Evolutionary conservation across 2,113 vertebrate genomes (phyloP), one percentile per base, ranked within the genome.

Genomic region (Oxyruncus cristatus): DNA sequence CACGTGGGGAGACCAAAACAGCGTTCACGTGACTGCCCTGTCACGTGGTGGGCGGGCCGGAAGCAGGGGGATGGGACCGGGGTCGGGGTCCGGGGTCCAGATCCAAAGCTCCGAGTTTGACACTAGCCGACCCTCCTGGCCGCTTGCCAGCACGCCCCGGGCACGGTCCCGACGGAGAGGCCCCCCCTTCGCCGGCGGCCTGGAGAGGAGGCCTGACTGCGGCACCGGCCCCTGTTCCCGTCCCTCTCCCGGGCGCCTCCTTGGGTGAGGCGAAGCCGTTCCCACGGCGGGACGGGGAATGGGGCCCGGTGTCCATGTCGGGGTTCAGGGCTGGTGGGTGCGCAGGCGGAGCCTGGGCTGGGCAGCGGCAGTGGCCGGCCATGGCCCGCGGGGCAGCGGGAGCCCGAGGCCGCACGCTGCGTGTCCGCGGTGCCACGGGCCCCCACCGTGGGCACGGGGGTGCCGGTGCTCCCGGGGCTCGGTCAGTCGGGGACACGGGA

Each of bases 1-100:
- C 93, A 85, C 74, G 74, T 71, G 93, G 76, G 30, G 49, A 63
- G 14, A 21, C 37, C 50, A 73, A n/a, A 19, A 71, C 39, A 33
- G 8, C 20, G 23, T 0, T 8, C 74, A 88, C 65, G 74, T 78
- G 85, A n/a, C 4, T 3, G 1, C 2, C 3, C 0, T 5, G 5
- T 16, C 61, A 65, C n/a, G n/a, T 12, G 71, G 5, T 0, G 59
- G 46, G 85, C 74, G 39, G 56, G 6, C 12, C 46, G 16, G 28
- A 35, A 47, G 23, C 10, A 6, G 21, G 19, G 2, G 32, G 32
- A 11, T 3, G 65, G 63, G 24, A 14, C 13, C 14, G 9, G 30
- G 62, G 13, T 21, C 21, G 12, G 55, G 20, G 9, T 22, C 26
- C 27, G 11, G 27, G 12, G 13, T 27, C 35, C 37, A 35, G 33